Conservation (phyloP, 1,140 invertebrate genomes). For the Aleiodes sp. region DNA sequence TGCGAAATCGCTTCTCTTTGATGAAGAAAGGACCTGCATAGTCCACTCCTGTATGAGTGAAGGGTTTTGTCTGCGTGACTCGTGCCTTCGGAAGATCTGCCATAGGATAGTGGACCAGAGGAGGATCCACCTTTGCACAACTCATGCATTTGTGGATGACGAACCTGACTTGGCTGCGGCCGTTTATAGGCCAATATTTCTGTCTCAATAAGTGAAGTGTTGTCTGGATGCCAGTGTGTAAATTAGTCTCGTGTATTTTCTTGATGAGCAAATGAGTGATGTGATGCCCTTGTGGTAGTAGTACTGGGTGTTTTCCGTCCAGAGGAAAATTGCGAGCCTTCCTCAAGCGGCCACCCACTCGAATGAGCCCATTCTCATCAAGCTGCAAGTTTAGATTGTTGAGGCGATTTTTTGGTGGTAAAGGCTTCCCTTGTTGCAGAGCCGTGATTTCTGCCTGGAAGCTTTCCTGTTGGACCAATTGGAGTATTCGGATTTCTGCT, state of each 20-base stretch:
- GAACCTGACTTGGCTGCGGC: slow-evolving; percentile 38
- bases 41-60: slow-evolving; percentile 45
- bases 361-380: slow-evolving; percentile 50
- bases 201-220: slow-evolving; percentile 41
- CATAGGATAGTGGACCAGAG: slow-evolving; percentile 45
- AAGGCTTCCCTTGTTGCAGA: slow-evolving; percentile 14
- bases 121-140: slow-evolving; percentile 46
- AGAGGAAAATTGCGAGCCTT: slow-evolving; percentile 43
- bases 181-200: slow-evolving; percentile 47
- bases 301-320: slow-evolving; percentile 56
- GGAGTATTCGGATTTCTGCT: slow-evolving; percentile 12
- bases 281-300: slow-evolving; percentile 49
- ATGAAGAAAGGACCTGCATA: slow-evolving; percentile 45
- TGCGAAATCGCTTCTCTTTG: slow-evolving; percentile 21
- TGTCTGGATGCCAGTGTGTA: slow-evolving; percentile 53
- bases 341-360: slow-evolving; percentile 58
- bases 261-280: slow-evolving; percentile 52
- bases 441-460: slow-evolving; percentile 23
- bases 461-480: neutral
- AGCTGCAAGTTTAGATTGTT: slow-evolving; percentile 49
- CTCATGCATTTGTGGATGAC: slow-evolving; percentile 48
- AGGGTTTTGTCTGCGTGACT: slow-evolving; percentile 40
- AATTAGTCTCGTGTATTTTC: slow-evolving; percentile 44
- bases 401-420: slow-evolving; percentile 34
- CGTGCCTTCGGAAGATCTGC: slow-evolving; percentile 43